Base-by-base conservation (phyloP, 2,797 vertebrate species). In the Danio albolineatus region DNA sequence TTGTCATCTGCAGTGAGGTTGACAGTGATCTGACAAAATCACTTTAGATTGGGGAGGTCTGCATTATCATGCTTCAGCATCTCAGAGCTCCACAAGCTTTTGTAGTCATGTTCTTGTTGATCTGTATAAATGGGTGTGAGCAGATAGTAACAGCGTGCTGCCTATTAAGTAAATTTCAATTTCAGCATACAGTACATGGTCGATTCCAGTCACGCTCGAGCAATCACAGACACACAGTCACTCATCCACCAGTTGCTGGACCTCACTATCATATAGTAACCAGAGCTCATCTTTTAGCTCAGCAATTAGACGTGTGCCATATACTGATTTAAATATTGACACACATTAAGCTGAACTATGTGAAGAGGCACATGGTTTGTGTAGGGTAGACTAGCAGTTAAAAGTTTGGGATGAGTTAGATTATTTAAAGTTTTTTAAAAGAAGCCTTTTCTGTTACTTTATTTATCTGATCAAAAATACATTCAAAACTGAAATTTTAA, bases 141-240 rank as follows among this genome's bases (percentile, higher is more conserved):
- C 38, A 17, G 16, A 14, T 72, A 80, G 62, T 66, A 43, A 71
- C 43, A 13, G 8, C 71, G 43, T 70, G 65, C 57, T 41, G n/a
- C n/a, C 16, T 51, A 48, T 77, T 77, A 71, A 48, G 17, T 48
- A 48, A 61, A 51, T 61, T 71, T 9, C 36, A 72, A 28, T 36
- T 13, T 60, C 44, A 39, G 66, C 7, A 14, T 49, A 28, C 28
- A 28, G 54, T 44, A 71, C 12, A 14, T 5, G 4, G 17, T 17
- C 70, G 28, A 57, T 57, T 70, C 6, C 19, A 78, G 56, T 71
- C 76, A 78, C 57, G 76, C 56, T 39, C 36, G 43, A 44, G 12
- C 36, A 60, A 41, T 78, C 53, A 57, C 53, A 36, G 46, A 43
- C 66, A 53, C 44, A 41, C 66, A 62, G 43, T 60, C 56, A 28